A percentile compares a stretch with the other conserved stretches of the same genome.
Conservation (phyloP, 2,888 invertebrate species). For the Rhodophaea formosa region DNA sequence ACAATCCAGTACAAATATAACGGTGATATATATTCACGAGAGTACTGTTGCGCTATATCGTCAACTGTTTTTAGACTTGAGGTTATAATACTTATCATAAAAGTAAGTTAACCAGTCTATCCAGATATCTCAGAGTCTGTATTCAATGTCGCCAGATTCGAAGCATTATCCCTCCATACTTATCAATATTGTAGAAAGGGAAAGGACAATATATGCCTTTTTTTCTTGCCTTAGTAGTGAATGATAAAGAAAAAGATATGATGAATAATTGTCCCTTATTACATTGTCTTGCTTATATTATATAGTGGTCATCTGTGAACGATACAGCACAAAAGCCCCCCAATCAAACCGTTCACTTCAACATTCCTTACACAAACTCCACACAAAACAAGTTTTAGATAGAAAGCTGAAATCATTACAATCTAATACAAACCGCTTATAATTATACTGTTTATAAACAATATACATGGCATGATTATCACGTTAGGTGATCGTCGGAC, state of each 20-base stretch:
- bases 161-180: not conserved
- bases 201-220: too few species aligned
- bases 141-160: not conserved
- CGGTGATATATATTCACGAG: not conserved
- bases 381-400: conserved; percentile 30
- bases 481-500: conserved; percentile 30
- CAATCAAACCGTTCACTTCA: not conserved
- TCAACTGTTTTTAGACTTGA: not conserved
- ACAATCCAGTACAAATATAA: conserved; percentile 16
- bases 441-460: conserved; percentile 27
- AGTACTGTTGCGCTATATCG: conserved; percentile 1
- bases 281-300: too few species aligned
- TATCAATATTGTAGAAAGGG: not conserved
- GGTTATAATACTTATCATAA: not conserved
- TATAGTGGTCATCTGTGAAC: not conserved
- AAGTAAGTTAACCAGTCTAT: not conserved
- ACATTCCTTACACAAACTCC: conserved; percentile 10
- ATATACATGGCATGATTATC: conserved; percentile 42
- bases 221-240: too few species aligned
- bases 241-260: too few species aligned
- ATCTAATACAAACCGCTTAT: conserved; percentile 26
- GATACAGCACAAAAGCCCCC: not conserved
- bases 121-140: not conserved
- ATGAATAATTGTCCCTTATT: too few species aligned
- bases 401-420: conserved; percentile 30